Percentiles rank a stretch among this genome's conserved stretches.
Conservation (phyloP, 2,888 invertebrate genomes). For the Ypsolopha sequella region DNA sequence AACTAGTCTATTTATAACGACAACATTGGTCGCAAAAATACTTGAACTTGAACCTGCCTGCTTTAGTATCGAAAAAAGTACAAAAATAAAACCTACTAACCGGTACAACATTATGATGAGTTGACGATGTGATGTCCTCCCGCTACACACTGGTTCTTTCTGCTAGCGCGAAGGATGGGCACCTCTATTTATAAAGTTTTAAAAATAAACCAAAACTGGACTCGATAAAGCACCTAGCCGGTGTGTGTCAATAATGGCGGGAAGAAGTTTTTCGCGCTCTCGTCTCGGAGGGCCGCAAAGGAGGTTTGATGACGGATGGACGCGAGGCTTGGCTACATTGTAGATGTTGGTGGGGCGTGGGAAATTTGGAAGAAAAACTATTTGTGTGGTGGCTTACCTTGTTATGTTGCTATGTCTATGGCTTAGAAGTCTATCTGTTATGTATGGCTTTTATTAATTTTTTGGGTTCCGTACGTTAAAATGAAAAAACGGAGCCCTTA, state of each 20-base stretch:
- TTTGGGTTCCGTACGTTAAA: too few relatives aligned
- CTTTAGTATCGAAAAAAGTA: not conserved
- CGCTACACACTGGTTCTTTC: constrained; percentile 17
- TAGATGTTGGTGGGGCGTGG: not conserved
- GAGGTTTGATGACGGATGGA: not conserved
- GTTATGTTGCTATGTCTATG: too few relatives aligned
- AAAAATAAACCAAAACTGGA: constrained; percentile 31
- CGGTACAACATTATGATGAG: constrained; percentile 37
- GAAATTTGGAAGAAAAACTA: not conserved
- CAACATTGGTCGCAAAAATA: not conserved
- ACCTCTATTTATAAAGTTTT: constrained; percentile 43
- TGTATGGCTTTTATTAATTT: too few relatives aligned
- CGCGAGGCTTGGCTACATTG: not conserved
- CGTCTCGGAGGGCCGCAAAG: constrained; percentile 17
- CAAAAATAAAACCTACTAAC: constrained; percentile 37
- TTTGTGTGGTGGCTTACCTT: too few relatives aligned
- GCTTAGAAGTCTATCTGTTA: too few relatives aligned
- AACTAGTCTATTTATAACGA: not conserved
- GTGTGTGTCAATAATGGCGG: constrained; percentile 4
- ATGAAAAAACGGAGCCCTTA: too few relatives aligned
- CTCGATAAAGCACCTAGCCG: constrained; percentile 7
- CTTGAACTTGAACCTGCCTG: constrained; percentile 4
- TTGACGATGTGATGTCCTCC: constrained; percentile 1
- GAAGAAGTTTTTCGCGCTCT: constrained; percentile 30
- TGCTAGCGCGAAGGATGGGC: constrained; percentile 28